Evolutionary conservation across 1,140 invertebrate species (phyloP).

Genomic region (Caenorhabditis inopinata): DNA sequence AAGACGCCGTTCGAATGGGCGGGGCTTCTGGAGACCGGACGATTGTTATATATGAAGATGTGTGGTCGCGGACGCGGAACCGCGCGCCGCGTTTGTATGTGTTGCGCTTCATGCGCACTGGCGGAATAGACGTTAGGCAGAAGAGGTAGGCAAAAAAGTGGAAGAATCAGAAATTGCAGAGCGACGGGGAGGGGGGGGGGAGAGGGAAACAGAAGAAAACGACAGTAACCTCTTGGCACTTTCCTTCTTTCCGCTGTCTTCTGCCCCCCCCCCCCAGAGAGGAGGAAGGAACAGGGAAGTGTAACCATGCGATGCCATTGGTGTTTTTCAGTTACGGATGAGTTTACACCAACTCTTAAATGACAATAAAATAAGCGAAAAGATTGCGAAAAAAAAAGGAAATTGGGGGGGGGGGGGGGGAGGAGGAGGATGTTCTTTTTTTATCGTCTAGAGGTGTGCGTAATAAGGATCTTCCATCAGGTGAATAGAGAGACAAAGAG

Average conservation of each 20-base stretch:
- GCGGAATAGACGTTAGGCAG: neutral
- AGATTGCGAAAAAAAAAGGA: too few species aligned
- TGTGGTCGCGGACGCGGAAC: constrained; percentile 20
- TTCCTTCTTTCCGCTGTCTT: neutral
- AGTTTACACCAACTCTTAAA: too few species aligned
- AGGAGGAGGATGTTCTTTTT: neutral
- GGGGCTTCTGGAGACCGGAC: constrained; percentile 25
- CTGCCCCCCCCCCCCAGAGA: neutral
- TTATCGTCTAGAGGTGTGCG: too few species aligned
- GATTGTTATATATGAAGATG: constrained; percentile 23
- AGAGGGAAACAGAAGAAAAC: neutral
- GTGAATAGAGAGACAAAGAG: too few species aligned
- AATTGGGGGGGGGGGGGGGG: neutral
- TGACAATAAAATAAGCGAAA: too few species aligned
- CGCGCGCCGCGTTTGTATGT: neutral
- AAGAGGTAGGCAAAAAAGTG: neutral
- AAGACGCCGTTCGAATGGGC: constrained; percentile 31
- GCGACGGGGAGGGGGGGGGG: too few species aligned
- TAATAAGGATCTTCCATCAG: too few species aligned
- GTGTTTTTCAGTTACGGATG: too few species aligned
- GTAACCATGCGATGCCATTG: constrained; percentile 5
- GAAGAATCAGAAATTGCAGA: too few species aligned
- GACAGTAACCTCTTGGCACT: constrained; percentile 14
- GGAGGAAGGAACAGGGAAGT: neutral
- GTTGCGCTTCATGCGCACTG: neutral